phyloP scores from a whole-genome alignment of 2,888 invertebrate species.

The Girardia tigrina region DNA sequence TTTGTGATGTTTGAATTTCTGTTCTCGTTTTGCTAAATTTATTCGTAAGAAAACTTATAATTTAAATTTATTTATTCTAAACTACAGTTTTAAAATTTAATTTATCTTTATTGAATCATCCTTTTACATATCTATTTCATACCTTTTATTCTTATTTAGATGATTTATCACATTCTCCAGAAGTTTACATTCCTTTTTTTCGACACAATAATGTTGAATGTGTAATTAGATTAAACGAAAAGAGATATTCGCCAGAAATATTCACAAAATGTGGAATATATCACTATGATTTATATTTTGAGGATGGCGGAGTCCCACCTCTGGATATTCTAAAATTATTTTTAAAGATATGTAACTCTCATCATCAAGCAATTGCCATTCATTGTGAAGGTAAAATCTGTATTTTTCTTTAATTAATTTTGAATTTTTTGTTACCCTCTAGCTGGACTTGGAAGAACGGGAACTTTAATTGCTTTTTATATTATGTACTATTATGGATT shows the following conservation, averaged over 20 bases:
- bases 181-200: conserved; percentile 34
- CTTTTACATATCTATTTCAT: too few species aligned
- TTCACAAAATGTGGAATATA: conserved; percentile 28
- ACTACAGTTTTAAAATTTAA: too few species aligned
- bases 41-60: too few species aligned
- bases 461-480: conserved; percentile 33
- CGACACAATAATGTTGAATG: conserved; percentile 27
- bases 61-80: too few species aligned
- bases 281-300: conserved; percentile 33
- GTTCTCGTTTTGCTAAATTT: too few species aligned
- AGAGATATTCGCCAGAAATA: conserved; percentile 18
- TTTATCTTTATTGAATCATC: too few species aligned
- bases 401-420: neutral
- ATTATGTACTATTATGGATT: conserved; percentile 33
- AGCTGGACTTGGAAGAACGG: conserved; percentile 35
- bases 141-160: too few species aligned
- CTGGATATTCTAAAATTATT: conserved; percentile 27
- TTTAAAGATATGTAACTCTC: conserved; percentile 31
- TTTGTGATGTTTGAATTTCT: too few species aligned
- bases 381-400: conserved; percentile 36
- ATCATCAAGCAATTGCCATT: conserved; percentile 31
- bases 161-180: conserved; percentile 30
- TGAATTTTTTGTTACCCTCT: neutral
- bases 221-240: conserved; percentile 33
- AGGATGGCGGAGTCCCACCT: conserved; percentile 31